Evolutionary conservation across 2,888 invertebrate species (phyloP).

Genomic region (Conops quadrifasciatus): DNA sequence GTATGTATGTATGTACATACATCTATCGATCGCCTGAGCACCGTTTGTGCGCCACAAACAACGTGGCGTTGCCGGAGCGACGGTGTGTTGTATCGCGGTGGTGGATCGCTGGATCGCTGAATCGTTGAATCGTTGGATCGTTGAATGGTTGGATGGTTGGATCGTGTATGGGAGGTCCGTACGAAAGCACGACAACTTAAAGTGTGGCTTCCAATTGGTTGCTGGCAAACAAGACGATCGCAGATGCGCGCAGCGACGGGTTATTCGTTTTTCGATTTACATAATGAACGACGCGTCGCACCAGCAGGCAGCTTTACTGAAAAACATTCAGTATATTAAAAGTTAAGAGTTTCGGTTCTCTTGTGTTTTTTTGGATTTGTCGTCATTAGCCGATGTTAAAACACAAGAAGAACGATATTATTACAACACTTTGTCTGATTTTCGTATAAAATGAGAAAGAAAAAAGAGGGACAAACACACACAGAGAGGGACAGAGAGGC

Average conservation of each 20-base stretch:
- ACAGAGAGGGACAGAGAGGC: no score
- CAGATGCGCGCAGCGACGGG: constrained; percentile 5
- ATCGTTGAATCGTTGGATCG: constrained; percentile 1
- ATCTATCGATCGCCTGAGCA: no score
- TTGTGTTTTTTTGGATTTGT: constrained; percentile 6
- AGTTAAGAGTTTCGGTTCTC: constrained; percentile 8
- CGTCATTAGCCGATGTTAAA: no score
- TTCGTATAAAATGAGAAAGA: no score
- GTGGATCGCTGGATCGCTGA: neutral
- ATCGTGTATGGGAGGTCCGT: constrained; percentile 34
- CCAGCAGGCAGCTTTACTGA: no score
- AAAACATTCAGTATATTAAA: no score
- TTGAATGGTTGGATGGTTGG: neutral
- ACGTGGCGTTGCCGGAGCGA: constrained; percentile 36
- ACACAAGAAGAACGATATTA: no score
- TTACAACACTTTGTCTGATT: no score
- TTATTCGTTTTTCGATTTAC: constrained; percentile 22
- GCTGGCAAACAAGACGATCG: constrained; percentile 1
- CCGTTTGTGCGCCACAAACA: neutral
- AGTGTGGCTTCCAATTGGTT: constrained; percentile 34
- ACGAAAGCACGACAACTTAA: constrained; percentile 29
- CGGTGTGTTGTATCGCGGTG: constrained; percentile 33
- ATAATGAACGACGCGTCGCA: constrained; percentile 16
- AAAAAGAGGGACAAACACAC: no score
- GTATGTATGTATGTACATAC: neutral